Percentiles rank a stretch among this genome's conserved stretches.
Evolutionary conservation across 2,888 invertebrate species (phyloP).

Genomic region (Athalia cordata): DNA sequence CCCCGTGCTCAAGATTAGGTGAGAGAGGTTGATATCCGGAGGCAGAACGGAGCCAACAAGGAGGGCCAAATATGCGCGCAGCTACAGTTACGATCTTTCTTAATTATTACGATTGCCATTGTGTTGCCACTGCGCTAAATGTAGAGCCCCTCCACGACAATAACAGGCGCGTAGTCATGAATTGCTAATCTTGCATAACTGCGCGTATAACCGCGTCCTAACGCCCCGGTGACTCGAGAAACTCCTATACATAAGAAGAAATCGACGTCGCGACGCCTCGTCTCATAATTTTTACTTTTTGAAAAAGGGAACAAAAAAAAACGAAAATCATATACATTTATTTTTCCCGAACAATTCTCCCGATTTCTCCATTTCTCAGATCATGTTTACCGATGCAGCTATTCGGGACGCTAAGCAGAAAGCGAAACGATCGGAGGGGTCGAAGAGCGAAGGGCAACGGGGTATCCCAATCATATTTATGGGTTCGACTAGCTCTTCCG

Average conservation of each 20-base stretch:
- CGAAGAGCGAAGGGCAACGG: constrained; percentile 56
- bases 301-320: neutral
- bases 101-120: constrained; percentile 73
- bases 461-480: constrained; percentile 71
- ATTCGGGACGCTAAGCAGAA: too few species aligned
- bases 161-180: constrained; percentile 70
- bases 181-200: constrained; percentile 69
- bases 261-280: neutral
- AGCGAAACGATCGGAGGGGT: neutral
- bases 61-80: constrained; percentile 63
- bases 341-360: neutral
- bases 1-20: constrained; percentile 67
- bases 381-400: too few species aligned
- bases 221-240: constrained; percentile 13
- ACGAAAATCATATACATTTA: neutral
- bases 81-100: constrained; percentile 70
- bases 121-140: constrained; percentile 66
- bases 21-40: constrained; percentile 54
- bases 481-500: constrained; percentile 59
- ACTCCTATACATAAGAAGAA: neutral
- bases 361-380: too few species aligned
- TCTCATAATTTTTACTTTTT: neutral
- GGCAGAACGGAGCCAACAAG: constrained; percentile 48
- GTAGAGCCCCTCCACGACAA: constrained; percentile 65
- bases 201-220: constrained; percentile 45